Evolutionary conservation across 2,113 vertebrate species (phyloP).

Genomic region (Apodemus speciosus): DNA sequence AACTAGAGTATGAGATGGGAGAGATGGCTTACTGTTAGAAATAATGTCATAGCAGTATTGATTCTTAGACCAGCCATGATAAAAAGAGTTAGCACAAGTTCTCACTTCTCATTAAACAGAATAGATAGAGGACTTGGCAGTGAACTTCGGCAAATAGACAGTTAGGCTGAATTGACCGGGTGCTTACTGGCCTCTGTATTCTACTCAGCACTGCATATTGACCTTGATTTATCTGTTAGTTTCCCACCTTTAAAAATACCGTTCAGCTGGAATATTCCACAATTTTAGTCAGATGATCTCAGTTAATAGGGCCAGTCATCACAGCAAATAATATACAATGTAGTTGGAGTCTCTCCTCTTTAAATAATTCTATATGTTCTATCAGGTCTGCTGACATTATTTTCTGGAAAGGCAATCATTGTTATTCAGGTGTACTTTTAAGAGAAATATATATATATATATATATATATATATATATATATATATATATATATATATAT

Average conservation of each 20-base stretch:
- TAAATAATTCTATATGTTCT: slow-evolving; percentile 37
- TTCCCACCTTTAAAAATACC: not conserved
- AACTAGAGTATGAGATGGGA: slow-evolving; percentile 46
- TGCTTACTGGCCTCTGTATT: not conserved
- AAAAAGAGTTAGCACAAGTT: slow-evolving; percentile 3
- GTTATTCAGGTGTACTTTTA: slow-evolving; percentile 61
- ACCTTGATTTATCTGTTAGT: not conserved
- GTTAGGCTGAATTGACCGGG: not conserved
- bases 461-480: too few relatives aligned
- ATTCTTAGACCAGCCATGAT: slow-evolving; percentile 45
- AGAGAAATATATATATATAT: not conserved
- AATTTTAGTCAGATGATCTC: not conserved
- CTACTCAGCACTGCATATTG: not conserved
- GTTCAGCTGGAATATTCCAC: not conserved
- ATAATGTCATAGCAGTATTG: slow-evolving; percentile 41
- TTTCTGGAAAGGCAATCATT: slow-evolving; percentile 40
- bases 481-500: too few relatives aligned
- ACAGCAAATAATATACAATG: not conserved
- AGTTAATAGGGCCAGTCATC: not conserved
- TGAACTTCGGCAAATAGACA: not conserved
- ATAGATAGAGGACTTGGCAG: not conserved
- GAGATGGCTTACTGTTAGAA: slow-evolving; percentile 47
- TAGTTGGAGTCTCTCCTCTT: not conserved
- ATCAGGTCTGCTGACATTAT: not conserved
- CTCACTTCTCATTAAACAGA: not conserved